Conservation (phyloP, 2,797 vertebrate genomes). For the Crenuchus spilurus region DNA sequence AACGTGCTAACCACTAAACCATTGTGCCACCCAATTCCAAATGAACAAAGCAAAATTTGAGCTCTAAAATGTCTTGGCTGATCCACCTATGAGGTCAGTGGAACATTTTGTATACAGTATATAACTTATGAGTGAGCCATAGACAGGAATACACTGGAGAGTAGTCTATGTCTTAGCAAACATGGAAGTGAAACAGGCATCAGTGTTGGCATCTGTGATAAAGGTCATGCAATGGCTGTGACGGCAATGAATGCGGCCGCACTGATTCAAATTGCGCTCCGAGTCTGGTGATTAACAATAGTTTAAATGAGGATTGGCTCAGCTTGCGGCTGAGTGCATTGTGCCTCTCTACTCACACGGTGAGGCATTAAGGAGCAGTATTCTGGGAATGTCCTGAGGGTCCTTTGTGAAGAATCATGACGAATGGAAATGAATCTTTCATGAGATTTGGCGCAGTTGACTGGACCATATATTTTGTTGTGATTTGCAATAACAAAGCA, state of each 20-base stretch:
- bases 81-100: too few species aligned
- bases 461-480: constrained; percentile 62
- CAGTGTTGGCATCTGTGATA: constrained; percentile 28
- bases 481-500: constrained; percentile 61
- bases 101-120: too few species aligned
- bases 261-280: constrained; percentile 36
- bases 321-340: constrained; percentile 39
- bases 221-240: constrained; percentile 39
- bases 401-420: constrained; percentile 57
- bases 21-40: too few species aligned
- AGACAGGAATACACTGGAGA: too few species aligned
- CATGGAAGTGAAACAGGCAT: constrained; percentile 34
- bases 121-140: too few species aligned
- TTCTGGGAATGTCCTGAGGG: constrained; percentile 55
- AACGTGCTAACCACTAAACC: too few species aligned
- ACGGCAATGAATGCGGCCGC: constrained; percentile 37
- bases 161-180: constrained; percentile 23
- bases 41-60: too few species aligned
- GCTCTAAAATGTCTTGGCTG: too few species aligned
- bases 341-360: constrained; percentile 35
- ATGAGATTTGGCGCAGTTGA: constrained; percentile 59
- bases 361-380: constrained; percentile 50
- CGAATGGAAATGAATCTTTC: constrained; percentile 62
- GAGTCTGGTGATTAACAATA: constrained; percentile 52
- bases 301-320: constrained; percentile 54